A percentile compares a stretch with the other conserved stretches of the same genome.
Evolutionary conservation across 2,888 invertebrate species (phyloP).

Genomic region (Tenthredo distinguenda): DNA sequence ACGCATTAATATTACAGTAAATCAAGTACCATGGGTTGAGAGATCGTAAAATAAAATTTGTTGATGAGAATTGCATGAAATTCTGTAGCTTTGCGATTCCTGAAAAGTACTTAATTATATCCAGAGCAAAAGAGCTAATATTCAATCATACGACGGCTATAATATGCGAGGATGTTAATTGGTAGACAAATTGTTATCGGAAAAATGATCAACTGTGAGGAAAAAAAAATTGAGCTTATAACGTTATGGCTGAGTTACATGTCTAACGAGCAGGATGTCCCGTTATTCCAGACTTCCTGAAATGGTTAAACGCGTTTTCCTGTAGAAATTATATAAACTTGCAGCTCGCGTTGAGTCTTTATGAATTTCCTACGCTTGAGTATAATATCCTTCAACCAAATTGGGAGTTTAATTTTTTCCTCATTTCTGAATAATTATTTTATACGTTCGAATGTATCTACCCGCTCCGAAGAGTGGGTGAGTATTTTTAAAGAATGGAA

Average conservation of each 20-base stretch:
- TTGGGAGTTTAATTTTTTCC: slow-evolving; percentile 10
- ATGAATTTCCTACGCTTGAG: background rate
- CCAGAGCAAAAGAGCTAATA: background rate
- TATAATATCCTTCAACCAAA: background rate
- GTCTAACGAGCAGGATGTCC: slow-evolving; percentile 19
- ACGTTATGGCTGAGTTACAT: background rate
- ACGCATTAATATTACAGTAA: background rate
- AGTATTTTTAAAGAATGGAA: background rate
- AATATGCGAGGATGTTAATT: background rate
- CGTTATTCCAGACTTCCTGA: slow-evolving; percentile 22
- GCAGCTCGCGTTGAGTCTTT: background rate
- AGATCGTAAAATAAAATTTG: background rate
- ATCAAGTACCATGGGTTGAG: background rate
- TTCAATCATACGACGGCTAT: background rate
- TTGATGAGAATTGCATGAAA: background rate
- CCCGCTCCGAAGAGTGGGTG: background rate
- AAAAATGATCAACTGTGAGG: background rate
- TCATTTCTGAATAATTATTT: slow-evolving; percentile 20
- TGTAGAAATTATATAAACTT: slow-evolving; percentile 9
- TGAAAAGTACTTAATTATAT: background rate
- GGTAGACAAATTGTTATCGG: background rate
- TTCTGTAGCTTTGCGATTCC: background rate
- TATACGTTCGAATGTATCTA: background rate
- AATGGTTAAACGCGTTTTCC: background rate
- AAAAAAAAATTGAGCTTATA: background rate